Evolutionary conservation across 2,888 invertebrate species (phyloP), one percentile per base, ranked within the genome.

Genomic region (Alentia gelatinosa): DNA sequence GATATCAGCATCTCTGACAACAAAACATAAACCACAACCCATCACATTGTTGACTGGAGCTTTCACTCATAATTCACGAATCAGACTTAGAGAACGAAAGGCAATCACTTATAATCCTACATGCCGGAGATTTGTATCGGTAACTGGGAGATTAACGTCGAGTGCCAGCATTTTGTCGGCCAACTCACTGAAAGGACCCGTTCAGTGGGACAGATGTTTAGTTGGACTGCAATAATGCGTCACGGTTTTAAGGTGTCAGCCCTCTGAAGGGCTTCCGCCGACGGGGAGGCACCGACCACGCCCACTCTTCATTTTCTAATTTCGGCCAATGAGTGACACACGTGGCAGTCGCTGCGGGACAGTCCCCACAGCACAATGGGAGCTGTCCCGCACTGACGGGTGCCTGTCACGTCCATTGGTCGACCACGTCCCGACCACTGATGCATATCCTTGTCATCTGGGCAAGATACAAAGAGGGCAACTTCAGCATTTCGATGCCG

Each of bases 271-370:
- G 47, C 47, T 9, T 19, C 42, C 0, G 86, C 47, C 86, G n/a
- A 50, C 1, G 50, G 86, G 86, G 86, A 19, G 86, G 42, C 26
- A 47, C 26, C 47, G 26, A 30, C 30, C 50, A 86, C 86, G 86
- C 86, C 86, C 86, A 86, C 86, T 86, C 86, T 86, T 86, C 42
- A 86, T 86, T 86, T 47, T 30, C 86, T 30, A 26, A 86, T 86
- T 86, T 47, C 47, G 47, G 47, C 86, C 86, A 42, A 86, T 86
- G 47, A 19, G 47, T 30, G 30, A 42, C 47, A 30, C 86, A 47
- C 86, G 42, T 42, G 86, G 7, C 47, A 26, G 26, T 86, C 86
- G 5, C 47, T 47, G 86, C 86, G 86, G 86, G 50, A 86, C 50
- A 47, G 86, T 1, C 33, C 30, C 15, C 19, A 30, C 47, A 35